A percentile compares a stretch with the other conserved stretches of the same genome.
These are phyloP conservation scores for Standfussiana lucernea DNA, from an alignment of 2,888 invertebrate species.

Conservation along the genomic window DNA sequence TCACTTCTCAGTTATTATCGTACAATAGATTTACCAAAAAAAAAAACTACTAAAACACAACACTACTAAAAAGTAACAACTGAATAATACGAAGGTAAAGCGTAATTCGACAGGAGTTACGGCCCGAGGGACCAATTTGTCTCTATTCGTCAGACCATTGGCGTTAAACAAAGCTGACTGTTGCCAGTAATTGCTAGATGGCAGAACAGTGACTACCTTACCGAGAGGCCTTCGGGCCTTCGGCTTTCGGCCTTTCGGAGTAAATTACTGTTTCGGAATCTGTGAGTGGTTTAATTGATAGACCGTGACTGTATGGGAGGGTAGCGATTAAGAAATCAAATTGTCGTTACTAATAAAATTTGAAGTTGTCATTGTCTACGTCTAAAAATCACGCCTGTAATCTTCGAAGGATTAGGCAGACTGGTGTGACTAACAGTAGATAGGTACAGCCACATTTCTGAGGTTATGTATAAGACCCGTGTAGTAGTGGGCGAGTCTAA, in stretches of 20 bases:
- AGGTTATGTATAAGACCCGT: not conserved
- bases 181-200: constrained; percentile 8
- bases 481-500: not conserved
- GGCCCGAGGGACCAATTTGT: constrained; percentile 23
- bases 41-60: not conserved
- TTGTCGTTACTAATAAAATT: not conserved
- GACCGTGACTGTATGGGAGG: not conserved
- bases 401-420: not conserved
- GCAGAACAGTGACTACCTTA: not conserved
- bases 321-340: not conserved
- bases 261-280: not conserved
- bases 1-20: not conserved
- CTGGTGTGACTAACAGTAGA: not conserved
- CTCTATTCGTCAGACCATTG: constrained; percentile 21
- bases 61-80: no score
- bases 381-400: not conserved
- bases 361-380: not conserved
- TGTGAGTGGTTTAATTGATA: not conserved
- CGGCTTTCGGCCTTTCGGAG: no score
- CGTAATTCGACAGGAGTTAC: not conserved
- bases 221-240: no score
- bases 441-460: not conserved
- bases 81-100: constrained; percentile 3
- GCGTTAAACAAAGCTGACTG: constrained; percentile 13
- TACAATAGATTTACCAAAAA: not conserved